Evolutionary conservation across 2,797 vertebrate genomes (phyloP), one percentile per base, ranked within the genome.

Genomic region (Echeneis naucrates): DNA sequence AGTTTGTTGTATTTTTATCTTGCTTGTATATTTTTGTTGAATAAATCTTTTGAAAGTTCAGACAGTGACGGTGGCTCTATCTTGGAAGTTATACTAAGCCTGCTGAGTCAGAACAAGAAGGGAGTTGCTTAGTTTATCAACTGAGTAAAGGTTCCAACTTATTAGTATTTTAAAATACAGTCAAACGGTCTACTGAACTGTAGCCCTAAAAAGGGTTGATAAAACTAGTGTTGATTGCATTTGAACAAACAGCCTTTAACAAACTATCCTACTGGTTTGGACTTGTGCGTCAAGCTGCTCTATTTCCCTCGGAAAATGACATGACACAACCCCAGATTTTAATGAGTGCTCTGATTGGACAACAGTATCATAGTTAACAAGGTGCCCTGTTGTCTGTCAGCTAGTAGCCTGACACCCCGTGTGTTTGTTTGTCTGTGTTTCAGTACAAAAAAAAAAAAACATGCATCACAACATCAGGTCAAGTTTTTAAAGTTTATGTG

Each of bases 341-440:
- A 88, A 90, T 82, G 77, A 87, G 83, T 58, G 19, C 70, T 80
- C 61, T 89, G 83, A 90, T 89, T 90, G 88, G 86, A 83, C 76
- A 60, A 65, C 58, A 35, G 57, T 45, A 59, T 83, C 62, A 76
- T 69, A 68, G 67, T 71, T 86, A 88, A 87, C 40, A 27, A 88
- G 82, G 58, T 66, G 37, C 65, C 70, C 47, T 75, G 80, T 79
- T 85, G 81, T 62, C 78, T 84, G 75, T 77, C 63, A 81, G 81
- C 62, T 67, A 48, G 65, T 80, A 68, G 55, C 67, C 30, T 30
- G 30, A n/a, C 60, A 57, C 65, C 33, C 78, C 76, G 68, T 27
- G 38, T 51, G 32, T 14, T 26, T 38, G 33, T 65, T 58, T 60
- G 53, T 42, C 30, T 23, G 45, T 40, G 33, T 8, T 14, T 10